Evolutionary conservation across 1,140 invertebrate genomes (phyloP).

Genomic region (Drosophila mayri): DNA sequence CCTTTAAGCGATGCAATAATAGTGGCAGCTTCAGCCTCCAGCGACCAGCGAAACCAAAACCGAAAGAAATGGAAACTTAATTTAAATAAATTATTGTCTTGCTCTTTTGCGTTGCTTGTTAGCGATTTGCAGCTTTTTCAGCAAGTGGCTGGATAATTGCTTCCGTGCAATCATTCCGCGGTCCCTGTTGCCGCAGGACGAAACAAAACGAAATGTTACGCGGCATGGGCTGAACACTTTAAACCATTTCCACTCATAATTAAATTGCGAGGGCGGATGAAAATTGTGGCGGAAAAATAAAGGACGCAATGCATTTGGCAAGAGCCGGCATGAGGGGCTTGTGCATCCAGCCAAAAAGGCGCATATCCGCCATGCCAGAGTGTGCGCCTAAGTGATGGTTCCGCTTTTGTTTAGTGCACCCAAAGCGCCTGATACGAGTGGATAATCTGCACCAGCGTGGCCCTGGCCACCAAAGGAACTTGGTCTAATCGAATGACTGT

Average conservation of each 20-base stretch:
- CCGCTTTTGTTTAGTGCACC: conserved; percentile 28
- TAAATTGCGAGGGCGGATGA: conserved; percentile 56
- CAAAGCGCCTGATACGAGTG: conserved; percentile 12
- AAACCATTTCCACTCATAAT: conserved; percentile 54
- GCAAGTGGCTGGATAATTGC: conserved; percentile 63
- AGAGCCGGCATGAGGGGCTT: conserved; percentile 1
- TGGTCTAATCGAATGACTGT: conserved; percentile 41
- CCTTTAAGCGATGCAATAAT: conserved; percentile 6
- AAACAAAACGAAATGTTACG: background rate
- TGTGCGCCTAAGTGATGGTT: conserved; percentile 40
- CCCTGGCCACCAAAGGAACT: conserved; percentile 20
- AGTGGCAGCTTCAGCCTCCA: background rate
- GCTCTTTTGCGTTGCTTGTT: conserved; percentile 55
- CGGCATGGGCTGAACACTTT: conserved; percentile 10
- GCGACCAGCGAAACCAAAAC: background rate
- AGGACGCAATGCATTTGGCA: conserved; percentile 30
- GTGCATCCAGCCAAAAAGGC: conserved; percentile 28
- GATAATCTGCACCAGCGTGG: conserved; percentile 24
- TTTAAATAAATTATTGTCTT: conserved; percentile 69
- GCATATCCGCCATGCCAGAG: conserved; percentile 28
- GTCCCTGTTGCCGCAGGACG: conserved; percentile 1
- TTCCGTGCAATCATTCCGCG: conserved; percentile 25
- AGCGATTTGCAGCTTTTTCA: conserved; percentile 42
- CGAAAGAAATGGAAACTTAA: conserved; percentile 40
- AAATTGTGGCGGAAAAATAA: conserved; percentile 30